Evolutionary conservation across 2,113 vertebrate genomes (phyloP), one percentile per base, ranked within the genome.

Genomic region (Rhagologus leucostigma): DNA sequence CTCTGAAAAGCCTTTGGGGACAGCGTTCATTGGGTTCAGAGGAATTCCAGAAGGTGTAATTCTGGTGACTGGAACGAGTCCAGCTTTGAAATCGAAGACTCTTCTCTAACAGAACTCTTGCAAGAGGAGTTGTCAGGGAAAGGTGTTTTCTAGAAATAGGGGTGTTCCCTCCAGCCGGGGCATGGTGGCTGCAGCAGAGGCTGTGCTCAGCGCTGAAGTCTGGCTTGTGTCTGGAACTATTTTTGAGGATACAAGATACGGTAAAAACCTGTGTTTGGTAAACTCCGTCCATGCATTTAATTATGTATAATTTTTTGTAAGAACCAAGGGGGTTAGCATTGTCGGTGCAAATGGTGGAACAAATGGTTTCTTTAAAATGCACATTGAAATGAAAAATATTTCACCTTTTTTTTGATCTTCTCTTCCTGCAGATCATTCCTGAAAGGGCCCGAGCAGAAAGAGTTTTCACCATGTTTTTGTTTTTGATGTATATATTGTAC

Each of bases 281-380:
- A 74, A 85, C n/a, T 73, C 42, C n/a, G 22, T 37, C 23, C 23
- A 9, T 37, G 8, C 20, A 12, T 64, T 57, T 87, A 64, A 62
- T 85, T 29, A 19, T 3, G 1, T 32, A 30, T 32, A 33, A 46
- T 42, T 80, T 55, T 56, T 83, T 50, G 18, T 49, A 52, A 42
- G 19, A 32, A 57, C n/a, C 50, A 21, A 90, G 23, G 19, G 30
- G 20, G 17, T 79, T 70, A 75, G 12, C 39, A 30, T 65, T 80
- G 30, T 76, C 59, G 83, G 32, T 77, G n/a, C 20, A 59, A 93
- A 52, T 46, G 81, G 5, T 17, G 7, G 39, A 90, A 21, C 8
- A 91, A 93, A 80, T 42, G 20, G 20, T 21, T 79, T 87, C 24
- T 65, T 74, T 90, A 55, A 94, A 89, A 70, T 57, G 24, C 47